phyloP scores from a whole-genome alignment of 2,113 vertebrate species.

The Aleadryas rufinucha region DNA sequence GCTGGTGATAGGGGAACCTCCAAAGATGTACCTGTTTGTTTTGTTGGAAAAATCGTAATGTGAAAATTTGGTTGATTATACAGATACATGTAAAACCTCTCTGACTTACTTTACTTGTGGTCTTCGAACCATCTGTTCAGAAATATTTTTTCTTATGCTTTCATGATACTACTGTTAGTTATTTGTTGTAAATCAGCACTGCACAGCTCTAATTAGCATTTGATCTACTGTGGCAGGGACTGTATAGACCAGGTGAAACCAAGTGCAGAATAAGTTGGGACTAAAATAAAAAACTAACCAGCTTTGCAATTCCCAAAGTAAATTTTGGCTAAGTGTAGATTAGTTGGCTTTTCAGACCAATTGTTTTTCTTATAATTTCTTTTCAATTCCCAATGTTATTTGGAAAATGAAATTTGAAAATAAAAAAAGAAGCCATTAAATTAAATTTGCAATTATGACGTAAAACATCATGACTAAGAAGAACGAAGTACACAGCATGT shows the following conservation, averaged over 20 bases:
- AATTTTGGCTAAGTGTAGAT: not conserved
- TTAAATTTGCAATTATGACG: not conserved
- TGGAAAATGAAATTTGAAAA: not conserved
- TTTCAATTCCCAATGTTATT: not conserved
- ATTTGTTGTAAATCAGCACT: not conserved
- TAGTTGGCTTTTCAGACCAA: not conserved
- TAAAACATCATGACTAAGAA: not conserved
- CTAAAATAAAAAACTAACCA: not conserved
- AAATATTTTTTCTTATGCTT: not conserved
- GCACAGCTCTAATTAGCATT: not conserved
- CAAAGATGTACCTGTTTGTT: not conserved
- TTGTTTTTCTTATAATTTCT: not conserved
- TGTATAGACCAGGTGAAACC: not conserved
- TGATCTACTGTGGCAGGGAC: not conserved
- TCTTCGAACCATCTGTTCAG: not conserved
- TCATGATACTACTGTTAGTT: not conserved
- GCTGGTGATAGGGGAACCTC: not conserved
- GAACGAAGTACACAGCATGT: not conserved
- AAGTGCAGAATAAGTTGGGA: not conserved
- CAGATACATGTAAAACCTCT: not conserved
- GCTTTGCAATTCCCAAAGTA: not conserved
- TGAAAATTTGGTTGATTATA: not conserved
- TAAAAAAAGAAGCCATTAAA: not conserved
- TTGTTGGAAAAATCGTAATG: not conserved
- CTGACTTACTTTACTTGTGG: not conserved